phyloP scores from a whole-genome alignment of 2,113 vertebrate species.

The Tachysurus fulvidraco region DNA sequence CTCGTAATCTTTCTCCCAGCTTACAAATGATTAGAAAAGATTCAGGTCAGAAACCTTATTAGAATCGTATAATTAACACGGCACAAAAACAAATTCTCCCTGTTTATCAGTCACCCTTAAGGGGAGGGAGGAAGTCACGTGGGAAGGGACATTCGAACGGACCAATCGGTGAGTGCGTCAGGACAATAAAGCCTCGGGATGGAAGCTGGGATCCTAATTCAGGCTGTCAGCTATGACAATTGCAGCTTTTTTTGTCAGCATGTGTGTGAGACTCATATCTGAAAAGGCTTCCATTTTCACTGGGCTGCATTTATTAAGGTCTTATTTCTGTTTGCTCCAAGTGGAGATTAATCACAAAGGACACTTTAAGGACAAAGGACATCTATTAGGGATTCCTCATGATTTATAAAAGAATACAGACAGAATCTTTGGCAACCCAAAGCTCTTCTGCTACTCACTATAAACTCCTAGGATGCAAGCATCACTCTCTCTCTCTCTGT shows the following conservation, averaged over 20 bases:
- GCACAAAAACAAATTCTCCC: slow-evolving; percentile 34
- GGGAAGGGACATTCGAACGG: slow-evolving; percentile 47
- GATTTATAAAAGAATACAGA: neutral
- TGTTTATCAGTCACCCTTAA: slow-evolving; percentile 52
- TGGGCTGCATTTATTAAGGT: neutral
- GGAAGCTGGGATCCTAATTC: slow-evolving; percentile 54
- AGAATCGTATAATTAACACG: slow-evolving; percentile 65
- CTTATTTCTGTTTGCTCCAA: neutral
- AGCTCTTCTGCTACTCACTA: slow-evolving; percentile 56
- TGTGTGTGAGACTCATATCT: slow-evolving; percentile 26
- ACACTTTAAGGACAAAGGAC: neutral
- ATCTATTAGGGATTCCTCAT: neutral
- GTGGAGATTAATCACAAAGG: neutral
- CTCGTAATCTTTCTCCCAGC: slow-evolving; percentile 69
- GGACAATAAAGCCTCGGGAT: slow-evolving; percentile 54
- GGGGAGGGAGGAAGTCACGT: slow-evolving; percentile 50
- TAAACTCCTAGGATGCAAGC: slow-evolving; percentile 60
- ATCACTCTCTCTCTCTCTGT: neutral
- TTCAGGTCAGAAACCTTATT: slow-evolving; percentile 79
- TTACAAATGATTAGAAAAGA: slow-evolving; percentile 70
- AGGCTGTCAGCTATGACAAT: slow-evolving; percentile 53
- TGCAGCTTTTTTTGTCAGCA: slow-evolving; percentile 36
- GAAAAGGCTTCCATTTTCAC: slow-evolving; percentile 27
- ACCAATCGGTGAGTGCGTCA: slow-evolving; percentile 50
- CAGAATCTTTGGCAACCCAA: slow-evolving; percentile 53